Evolutionary conservation across 1,140 invertebrate species (phyloP), one percentile per base, ranked within the genome.

Genomic region (Micrasema longulum): DNA sequence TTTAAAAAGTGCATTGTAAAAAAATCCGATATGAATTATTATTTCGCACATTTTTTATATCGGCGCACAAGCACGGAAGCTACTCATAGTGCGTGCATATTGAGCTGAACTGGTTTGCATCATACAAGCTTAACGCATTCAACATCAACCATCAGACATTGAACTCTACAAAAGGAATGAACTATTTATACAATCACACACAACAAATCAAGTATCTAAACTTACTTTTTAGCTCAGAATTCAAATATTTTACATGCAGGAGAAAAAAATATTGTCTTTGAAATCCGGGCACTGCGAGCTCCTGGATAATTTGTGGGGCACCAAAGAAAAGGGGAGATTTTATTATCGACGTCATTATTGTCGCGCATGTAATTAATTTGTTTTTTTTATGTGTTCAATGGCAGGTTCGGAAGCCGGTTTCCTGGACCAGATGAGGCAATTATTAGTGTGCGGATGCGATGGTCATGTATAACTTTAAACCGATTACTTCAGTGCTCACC

Each of bases 51-150:
- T 31, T 31, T 31, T 31, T 31, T 7, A 31, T 31, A 48, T 55
- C 52, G 52, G 52, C 52, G 35, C 36, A 60, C 16, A 18, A 1
- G 36, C 55, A 41, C 55, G 20, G 55, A 14, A 60, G 16, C 22
- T 38, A 20, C 35, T 12, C 38, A 23, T 31, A 68, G 47, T 68
- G 55, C 67, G 55, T 72, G 73, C 73, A 72, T 72, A 75, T 75
- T 75, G 69, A 75, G 69, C 52, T 47, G 65, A 75, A 75, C 73
- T 68, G 73, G 73, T 75, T 71, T 75, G 69, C 73, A 75, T 75
- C 73, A 72, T 74, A 74, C 65, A 35, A 65, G n/a, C 43, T 60
- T 12, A 14, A 26, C 10, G 50, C 10, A 4, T 14, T 55, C 52
- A 35, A 55, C 20, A 35, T 55, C 11, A 20, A 31, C 26, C 26